Evolutionary conservation across 2,113 vertebrate genomes (phyloP).

Genomic region (Pandion haliaetus): DNA sequence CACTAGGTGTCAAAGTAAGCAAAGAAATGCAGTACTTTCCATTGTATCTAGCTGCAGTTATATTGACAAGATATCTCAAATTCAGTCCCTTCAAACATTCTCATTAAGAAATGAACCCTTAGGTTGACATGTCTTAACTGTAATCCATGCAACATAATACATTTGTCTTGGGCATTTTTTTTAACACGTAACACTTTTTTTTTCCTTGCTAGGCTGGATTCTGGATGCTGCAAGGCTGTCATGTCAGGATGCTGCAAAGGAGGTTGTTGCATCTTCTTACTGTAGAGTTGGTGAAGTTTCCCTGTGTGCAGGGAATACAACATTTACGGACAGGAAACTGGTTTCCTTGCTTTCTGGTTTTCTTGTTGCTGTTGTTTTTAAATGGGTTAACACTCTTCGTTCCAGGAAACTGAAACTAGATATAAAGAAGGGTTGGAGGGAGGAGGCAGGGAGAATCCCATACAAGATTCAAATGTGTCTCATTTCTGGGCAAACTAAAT

Average conservation of each 20-base stretch:
- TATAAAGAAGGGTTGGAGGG: not conserved
- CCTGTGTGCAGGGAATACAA: not conserved
- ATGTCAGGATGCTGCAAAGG: not conserved
- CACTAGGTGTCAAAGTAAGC: not conserved
- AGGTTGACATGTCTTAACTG: not conserved
- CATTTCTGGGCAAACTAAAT: not conserved
- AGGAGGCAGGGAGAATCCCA: not conserved
- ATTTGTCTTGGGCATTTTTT: not conserved
- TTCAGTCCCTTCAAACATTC: not conserved
- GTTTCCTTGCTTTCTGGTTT: not conserved
- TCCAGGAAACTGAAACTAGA: not conserved
- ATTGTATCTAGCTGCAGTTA: not conserved
- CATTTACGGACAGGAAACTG: not conserved
- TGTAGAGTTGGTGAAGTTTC: not conserved
- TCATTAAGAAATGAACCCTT: not conserved
- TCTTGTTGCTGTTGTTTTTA: not conserved
- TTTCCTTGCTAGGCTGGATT: conserved; percentile 2
- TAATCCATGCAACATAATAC: not conserved
- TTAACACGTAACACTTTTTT: not conserved
- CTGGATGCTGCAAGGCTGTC: not conserved
- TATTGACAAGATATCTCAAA: not conserved
- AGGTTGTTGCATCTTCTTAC: not conserved
- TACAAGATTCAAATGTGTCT: not conserved
- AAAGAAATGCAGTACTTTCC: not conserved
- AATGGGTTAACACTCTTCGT: not conserved